phyloP scores from a whole-genome alignment of 1,140 invertebrate species.

The Heliconius nattereri region DNA sequence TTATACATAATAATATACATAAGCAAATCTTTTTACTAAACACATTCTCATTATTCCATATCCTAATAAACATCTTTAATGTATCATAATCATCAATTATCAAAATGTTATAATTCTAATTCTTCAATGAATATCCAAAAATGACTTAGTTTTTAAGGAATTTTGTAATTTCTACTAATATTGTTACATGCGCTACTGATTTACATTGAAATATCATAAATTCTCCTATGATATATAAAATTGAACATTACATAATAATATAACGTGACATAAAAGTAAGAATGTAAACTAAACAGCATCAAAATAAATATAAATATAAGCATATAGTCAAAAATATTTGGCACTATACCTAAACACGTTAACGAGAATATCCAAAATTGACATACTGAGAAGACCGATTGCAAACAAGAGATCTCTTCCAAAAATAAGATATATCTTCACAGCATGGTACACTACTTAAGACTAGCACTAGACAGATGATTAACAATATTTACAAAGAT shows the following conservation, averaged over 20 bases:
- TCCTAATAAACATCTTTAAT: conserved; percentile 23
- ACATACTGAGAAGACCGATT: conserved; percentile 54
- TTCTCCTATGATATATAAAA: conserved; percentile 14
- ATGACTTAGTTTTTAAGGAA: not conserved
- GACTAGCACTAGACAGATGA: conserved; percentile 62
- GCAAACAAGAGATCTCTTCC: conserved; percentile 58
- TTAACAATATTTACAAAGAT: conserved; percentile 77
- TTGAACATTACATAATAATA: conserved; percentile 15
- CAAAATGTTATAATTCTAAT: conserved; percentile 8
- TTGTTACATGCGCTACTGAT: conserved; percentile 26
- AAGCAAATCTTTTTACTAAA: not conserved
- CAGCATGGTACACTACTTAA: conserved; percentile 58
- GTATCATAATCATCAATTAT: conserved; percentile 21
- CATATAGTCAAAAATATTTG: conserved; percentile 65
- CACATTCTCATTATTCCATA: not conserved
- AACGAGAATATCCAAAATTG: conserved; percentile 53
- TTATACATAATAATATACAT: not conserved
- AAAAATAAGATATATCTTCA: conserved; percentile 62
- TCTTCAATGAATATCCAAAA: not conserved
- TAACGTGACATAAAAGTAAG: conserved; percentile 23
- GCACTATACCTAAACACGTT: conserved; percentile 64
- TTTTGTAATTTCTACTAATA: conserved; percentile 27
- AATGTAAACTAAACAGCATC: conserved; percentile 24
- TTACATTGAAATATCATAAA: conserved; percentile 19
- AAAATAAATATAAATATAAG: conserved; percentile 41